Percentiles rank a stretch among this genome's conserved stretches.
phyloP scores from a whole-genome alignment of 2,113 vertebrate genomes.

The Megaleporinus macrocephalus region DNA sequence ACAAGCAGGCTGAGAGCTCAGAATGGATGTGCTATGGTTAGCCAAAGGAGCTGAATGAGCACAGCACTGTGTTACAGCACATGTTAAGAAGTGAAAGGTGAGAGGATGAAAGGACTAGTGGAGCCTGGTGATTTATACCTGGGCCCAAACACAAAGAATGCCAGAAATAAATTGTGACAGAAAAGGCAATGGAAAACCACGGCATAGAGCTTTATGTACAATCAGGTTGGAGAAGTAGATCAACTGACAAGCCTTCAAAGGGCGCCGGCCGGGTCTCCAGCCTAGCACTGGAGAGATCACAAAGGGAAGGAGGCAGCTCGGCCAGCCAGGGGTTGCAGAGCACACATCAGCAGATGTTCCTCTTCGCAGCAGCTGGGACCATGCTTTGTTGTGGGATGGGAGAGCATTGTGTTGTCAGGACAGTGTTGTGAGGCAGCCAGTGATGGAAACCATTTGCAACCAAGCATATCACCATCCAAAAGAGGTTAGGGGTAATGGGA shows the following conservation, averaged over 20 bases:
- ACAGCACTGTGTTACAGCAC: slow-evolving; percentile 36
- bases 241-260: slow-evolving; percentile 57
- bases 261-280: slow-evolving; percentile 35
- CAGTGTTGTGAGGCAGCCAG: slow-evolving; percentile 40
- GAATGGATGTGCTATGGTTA: not conserved
- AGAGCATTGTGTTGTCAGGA: slow-evolving; percentile 55
- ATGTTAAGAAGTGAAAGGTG: slow-evolving; percentile 33
- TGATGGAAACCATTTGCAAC: slow-evolving; percentile 56
- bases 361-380: slow-evolving; percentile 51
- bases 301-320: slow-evolving; percentile 37
- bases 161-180: slow-evolving; percentile 53
- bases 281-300: slow-evolving; percentile 44
- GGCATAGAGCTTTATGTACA: slow-evolving; percentile 39
- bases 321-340: slow-evolving; percentile 38
- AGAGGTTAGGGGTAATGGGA: slow-evolving; percentile 32
- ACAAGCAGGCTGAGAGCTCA: not conserved
- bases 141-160: slow-evolving; percentile 47
- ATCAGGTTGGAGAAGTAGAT: slow-evolving; percentile 41
- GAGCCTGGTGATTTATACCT: slow-evolving; percentile 56
- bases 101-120: slow-evolving; percentile 46
- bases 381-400: slow-evolving; percentile 58
- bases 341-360: slow-evolving; percentile 58
- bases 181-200: slow-evolving; percentile 42
- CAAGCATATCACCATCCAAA: slow-evolving; percentile 34
- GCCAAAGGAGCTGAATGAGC: not conserved